Conservation (phyloP, 2,113 vertebrate species). For the Labeo catla region DNA sequence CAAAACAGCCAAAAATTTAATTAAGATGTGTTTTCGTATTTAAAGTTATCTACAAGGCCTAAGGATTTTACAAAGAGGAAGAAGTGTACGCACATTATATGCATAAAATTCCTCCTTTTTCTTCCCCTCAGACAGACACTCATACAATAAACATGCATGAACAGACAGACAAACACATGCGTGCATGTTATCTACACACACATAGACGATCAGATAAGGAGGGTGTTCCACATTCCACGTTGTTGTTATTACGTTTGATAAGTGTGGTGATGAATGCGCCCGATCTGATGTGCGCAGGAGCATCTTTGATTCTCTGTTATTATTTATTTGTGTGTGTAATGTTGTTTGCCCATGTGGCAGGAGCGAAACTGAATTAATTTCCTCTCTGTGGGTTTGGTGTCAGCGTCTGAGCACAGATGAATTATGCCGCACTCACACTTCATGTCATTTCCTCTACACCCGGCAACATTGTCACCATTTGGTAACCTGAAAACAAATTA, state of each 20-base stretch:
- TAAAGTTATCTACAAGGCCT: not conserved
- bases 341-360: constrained; percentile 69
- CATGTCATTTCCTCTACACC: constrained; percentile 86
- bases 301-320: constrained; percentile 65
- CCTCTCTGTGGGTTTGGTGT: constrained; percentile 74
- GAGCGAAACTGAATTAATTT: constrained; percentile 73
- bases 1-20: constrained; percentile 5
- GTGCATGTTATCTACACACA: not conserved
- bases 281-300: constrained; percentile 49
- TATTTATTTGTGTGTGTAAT: constrained; percentile 75
- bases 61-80: not conserved
- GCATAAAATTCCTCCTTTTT: not conserved
- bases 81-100: not conserved
- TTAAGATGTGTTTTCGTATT: not conserved
- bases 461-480: constrained; percentile 93
- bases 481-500: constrained; percentile 98
- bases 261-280: constrained; percentile 65
- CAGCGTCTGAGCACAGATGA: constrained; percentile 76
- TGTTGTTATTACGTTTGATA: constrained; percentile 65
- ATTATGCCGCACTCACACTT: constrained; percentile 73
- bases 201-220: constrained; percentile 28
- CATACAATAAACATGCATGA: constrained; percentile 30
- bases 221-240: constrained; percentile 35
- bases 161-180: constrained; percentile 7
- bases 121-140: constrained; percentile 10